Evolutionary conservation across 2,888 invertebrate species (phyloP), one percentile per base, ranked within the genome.

Genomic region (Zaprionus obscuricornis): DNA sequence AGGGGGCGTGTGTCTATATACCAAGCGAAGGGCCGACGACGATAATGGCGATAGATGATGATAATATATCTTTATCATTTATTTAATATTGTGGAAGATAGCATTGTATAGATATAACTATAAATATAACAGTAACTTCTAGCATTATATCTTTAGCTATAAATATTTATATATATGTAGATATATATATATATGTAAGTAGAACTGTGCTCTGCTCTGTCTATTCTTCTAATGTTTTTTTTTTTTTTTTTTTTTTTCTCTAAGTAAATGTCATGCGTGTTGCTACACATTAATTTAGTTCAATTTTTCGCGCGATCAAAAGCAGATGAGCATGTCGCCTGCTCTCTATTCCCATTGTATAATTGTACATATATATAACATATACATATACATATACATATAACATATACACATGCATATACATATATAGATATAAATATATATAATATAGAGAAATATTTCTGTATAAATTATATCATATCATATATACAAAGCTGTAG

Each of bases 231-330:
- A 5, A n/a, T 34, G 11, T 39, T 40, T 34, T 43, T 24, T 47
- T 39, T 36, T 51, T 45, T 34, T 37, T 50, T 59, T 27, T 26
- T 8, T 11, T 42, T 8, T 42, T 34, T 40, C 49, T 42, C 37
- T 13, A 27, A 57, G 40, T 43, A 40, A 59, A 52, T 68, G 83
- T 68, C 79, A 75, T 77, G 83, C 84, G 81, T 78, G 84, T 70
- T 66, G 46, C 63, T 66, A 39, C 64, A 70, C 84, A 84, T 85
- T 82, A 85, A 82, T 85, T 82, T 75, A 78, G 85, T 85, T 85
- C 64, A 81, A 81, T 81, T 85, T 85, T 82, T 81, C 62, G 82
- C 82, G 85, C 82, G 85, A 78, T 85, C 85, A 70, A 68, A 72
- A 78, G 60, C 84, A 79, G 83, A 82, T 79, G 83, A 83, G 77